Conservation (phyloP, 2,113 vertebrate species). For the Boleophthalmus pectinirostris region DNA sequence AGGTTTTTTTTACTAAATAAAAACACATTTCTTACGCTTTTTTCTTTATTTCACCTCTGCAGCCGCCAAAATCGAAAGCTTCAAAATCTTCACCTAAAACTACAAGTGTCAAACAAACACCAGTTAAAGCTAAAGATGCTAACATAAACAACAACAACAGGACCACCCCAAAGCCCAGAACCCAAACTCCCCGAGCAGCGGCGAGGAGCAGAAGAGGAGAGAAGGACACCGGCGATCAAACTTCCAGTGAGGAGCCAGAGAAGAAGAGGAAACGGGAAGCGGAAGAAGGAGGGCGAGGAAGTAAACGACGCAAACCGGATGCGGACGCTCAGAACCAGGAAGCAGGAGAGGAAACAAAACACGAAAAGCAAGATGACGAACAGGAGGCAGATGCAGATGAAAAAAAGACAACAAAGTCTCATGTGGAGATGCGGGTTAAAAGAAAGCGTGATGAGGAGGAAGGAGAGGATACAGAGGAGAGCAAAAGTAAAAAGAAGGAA, state of each 20-base stretch:
- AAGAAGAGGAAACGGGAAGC: background rate
- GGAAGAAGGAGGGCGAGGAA: background rate
- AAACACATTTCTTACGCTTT: no score
- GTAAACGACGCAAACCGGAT: background rate
- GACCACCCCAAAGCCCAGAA: background rate
- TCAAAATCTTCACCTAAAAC: background rate
- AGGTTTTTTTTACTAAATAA: no score
- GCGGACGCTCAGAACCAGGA: background rate
- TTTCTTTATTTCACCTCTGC: background rate
- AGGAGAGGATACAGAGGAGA: background rate
- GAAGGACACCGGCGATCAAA: background rate
- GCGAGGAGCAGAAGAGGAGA: conserved; percentile 24
- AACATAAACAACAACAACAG: background rate
- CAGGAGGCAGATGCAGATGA: background rate
- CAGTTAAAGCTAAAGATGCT: background rate
- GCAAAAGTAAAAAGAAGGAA: background rate
- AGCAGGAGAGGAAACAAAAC: background rate
- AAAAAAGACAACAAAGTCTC: background rate
- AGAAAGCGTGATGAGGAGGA: background rate
- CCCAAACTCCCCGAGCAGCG: background rate
- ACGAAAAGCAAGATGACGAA: background rate
- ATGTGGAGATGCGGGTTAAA: background rate
- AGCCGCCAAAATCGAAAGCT: conserved; percentile 19
- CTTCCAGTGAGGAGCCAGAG: background rate
- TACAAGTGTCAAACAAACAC: background rate